A percentile compares a stretch with the other conserved stretches of the same genome.
Evolutionary conservation across 23 tunicate species (phyloP).

Genomic region (Trididemnum miniatum): DNA sequence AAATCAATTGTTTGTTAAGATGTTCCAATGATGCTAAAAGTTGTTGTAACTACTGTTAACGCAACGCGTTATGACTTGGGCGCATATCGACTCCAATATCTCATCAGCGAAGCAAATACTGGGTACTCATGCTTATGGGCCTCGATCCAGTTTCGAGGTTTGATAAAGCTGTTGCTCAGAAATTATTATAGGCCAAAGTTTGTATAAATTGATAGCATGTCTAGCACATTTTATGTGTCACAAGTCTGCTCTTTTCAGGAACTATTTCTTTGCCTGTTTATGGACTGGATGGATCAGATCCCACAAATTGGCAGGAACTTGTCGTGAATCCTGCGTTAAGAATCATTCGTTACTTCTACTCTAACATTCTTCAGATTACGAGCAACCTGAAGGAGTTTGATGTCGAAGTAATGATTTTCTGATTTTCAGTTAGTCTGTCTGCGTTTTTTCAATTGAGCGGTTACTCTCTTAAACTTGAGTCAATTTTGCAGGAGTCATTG

Average conservation of each 20-base stretch:
- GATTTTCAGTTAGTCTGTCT: neutral
- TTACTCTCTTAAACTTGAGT: too few species aligned
- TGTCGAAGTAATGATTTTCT: neutral
- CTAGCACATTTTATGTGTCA: neutral
- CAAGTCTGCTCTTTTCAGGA: slow-evolving; percentile 33
- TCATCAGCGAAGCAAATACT: too few species aligned
- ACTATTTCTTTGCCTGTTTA: slow-evolving; percentile 53
- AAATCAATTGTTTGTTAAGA: too few species aligned
- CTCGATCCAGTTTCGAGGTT: too few species aligned
- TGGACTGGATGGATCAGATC: slow-evolving; percentile 78
- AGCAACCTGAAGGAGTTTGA: neutral
- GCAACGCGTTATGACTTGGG: too few species aligned
- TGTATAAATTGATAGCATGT: neutral
- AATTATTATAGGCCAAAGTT: too few species aligned
- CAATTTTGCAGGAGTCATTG: neutral
- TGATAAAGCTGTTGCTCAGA: too few species aligned
- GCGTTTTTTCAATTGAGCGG: too few species aligned
- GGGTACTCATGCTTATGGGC: too few species aligned
- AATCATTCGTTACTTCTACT: slow-evolving; percentile 11
- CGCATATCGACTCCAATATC: too few species aligned
- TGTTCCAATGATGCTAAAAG: too few species aligned
- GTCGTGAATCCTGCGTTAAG: slow-evolving; percentile 61
- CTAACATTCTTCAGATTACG: neutral
- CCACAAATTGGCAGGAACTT: slow-evolving; percentile 63
- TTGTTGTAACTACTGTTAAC: too few species aligned